These are phyloP conservation scores for Halocynthia roretzi DNA, from an alignment of 23 tunicate species.

Conservation along the genomic window DNA sequence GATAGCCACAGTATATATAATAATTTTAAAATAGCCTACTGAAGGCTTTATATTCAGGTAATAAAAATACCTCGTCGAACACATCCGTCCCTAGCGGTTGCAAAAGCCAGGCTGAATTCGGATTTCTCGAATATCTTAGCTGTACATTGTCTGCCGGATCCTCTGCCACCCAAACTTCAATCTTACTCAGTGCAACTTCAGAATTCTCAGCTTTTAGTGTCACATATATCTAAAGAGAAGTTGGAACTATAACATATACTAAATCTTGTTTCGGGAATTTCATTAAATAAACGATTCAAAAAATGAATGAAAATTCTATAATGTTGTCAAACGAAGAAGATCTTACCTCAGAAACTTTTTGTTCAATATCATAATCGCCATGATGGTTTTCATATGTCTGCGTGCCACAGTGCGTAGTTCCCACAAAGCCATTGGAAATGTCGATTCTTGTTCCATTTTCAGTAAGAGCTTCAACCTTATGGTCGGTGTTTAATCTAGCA, in stretches of 20 bases:
- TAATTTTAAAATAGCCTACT: no score
- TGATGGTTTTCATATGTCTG: slow-evolving; percentile 13
- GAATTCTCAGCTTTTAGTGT: background rate
- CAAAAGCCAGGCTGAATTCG: slow-evolving; percentile 22
- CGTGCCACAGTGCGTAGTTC: slow-evolving; percentile 10
- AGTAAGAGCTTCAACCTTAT: slow-evolving; percentile 8
- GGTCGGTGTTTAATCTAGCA: slow-evolving; percentile 5
- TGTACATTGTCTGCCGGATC: slow-evolving; percentile 19
- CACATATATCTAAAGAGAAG: background rate
- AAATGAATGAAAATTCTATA: background rate
- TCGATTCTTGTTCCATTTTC: slow-evolving; percentile 1
- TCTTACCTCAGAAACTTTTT: slow-evolving; percentile 11
- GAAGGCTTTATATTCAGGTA: background rate
- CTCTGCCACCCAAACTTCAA: slow-evolving; percentile 23
- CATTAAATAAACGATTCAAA: no score
- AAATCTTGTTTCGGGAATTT: no score
- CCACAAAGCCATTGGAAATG: slow-evolving; percentile 10
- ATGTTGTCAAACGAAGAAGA: background rate
- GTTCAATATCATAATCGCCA: slow-evolving; percentile 12
- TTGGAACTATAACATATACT: background rate
- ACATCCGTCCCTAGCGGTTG: background rate
- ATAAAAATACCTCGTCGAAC: slow-evolving; percentile 10
- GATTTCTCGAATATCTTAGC: slow-evolving; percentile 10
- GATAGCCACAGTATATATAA: no score
- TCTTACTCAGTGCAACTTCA: slow-evolving; percentile 6